These are phyloP conservation scores for Camelus dromedarius DNA, from an alignment of 2,113 vertebrate species.

Conservation along the genomic window DNA sequence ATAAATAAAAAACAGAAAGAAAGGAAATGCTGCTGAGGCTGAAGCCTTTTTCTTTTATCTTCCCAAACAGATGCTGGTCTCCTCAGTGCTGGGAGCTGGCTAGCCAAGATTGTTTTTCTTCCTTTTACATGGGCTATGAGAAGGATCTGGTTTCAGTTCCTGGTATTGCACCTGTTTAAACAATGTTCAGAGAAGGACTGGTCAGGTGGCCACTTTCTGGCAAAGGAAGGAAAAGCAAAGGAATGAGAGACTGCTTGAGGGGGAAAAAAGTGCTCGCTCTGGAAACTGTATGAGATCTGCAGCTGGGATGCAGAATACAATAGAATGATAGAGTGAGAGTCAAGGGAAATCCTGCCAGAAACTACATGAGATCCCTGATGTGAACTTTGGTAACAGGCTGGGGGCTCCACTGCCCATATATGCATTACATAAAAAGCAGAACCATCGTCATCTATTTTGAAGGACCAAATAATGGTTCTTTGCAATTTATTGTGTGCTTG, in stretches of 20 bases:
- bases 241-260: conserved; percentile 74
- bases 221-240: conserved; percentile 88
- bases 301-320: conserved; percentile 86
- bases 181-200: conserved; percentile 87
- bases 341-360: conserved; percentile 72
- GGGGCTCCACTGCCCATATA: background rate
- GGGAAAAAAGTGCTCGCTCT: conserved; percentile 41
- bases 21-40: conserved; percentile 83
- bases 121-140: conserved; percentile 97
- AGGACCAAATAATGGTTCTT: background rate
- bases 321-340: conserved; percentile 65
- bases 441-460: background rate
- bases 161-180: conserved; percentile 99
- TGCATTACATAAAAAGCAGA: conserved; percentile 19
- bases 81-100: conserved; percentile 85
- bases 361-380: background rate
- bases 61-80: conserved; percentile 86
- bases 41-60: conserved; percentile 86
- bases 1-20: conserved; percentile 87
- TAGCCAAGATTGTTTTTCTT: conserved; percentile 98
- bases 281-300: conserved; percentile 82
- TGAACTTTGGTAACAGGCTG: conserved; percentile 13
- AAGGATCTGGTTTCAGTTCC: conserved; percentile 97
- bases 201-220: conserved; percentile 86
- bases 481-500: background rate